Evolutionary conservation across 2,797 vertebrate species (phyloP), one percentile per base, ranked within the genome.

Genomic region (Acanthurus lineatus): DNA sequence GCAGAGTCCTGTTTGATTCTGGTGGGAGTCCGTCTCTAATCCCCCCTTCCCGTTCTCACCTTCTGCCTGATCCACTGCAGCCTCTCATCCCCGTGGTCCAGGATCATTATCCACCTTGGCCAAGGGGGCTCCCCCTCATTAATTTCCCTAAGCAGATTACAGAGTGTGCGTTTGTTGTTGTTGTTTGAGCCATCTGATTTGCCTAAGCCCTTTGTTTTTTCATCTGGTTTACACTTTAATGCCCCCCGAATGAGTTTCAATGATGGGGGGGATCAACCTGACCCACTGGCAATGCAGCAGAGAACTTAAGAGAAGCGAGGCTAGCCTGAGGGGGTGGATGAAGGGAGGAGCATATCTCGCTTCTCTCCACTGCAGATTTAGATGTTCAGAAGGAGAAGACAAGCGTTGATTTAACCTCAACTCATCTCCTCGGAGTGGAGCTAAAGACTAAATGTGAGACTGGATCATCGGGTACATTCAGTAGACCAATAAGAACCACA

Each of bases 111-210:
- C 94, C 93, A 94, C 93, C 94, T 92, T 92, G 91, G 89, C 92
- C 91, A 87, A 89, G 91, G 94, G 89, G 95, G 95, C 95, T 92
- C 91, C 91, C 91, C 92, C 91, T 96, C 96, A 97, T 97, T 98
- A 97, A 98, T 98, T 97, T 97, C 97, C 96, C 94, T 99, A 99
- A 98, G 97, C 96, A 98, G 97, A 98, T 99, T 98, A 99, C 95
- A 86, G 91, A 95, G 92, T 88, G 93, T 96, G 96, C 95, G 96
- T 97, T 98, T 98, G 97, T 97, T 98, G 96, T 97, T 98, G 97
- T 97, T 98, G 96, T 97, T 97, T 95, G 96, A 97, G 96, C 96
- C 93, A 97, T 98, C 97, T 97, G 96, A 98, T 98, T 99, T 98
- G 96, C 97, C 96, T 97, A 97, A 98, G 97, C 97, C 96, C 96